phyloP scores from a whole-genome alignment of 2,888 invertebrate genomes.

The Coecobrya sp. region DNA sequence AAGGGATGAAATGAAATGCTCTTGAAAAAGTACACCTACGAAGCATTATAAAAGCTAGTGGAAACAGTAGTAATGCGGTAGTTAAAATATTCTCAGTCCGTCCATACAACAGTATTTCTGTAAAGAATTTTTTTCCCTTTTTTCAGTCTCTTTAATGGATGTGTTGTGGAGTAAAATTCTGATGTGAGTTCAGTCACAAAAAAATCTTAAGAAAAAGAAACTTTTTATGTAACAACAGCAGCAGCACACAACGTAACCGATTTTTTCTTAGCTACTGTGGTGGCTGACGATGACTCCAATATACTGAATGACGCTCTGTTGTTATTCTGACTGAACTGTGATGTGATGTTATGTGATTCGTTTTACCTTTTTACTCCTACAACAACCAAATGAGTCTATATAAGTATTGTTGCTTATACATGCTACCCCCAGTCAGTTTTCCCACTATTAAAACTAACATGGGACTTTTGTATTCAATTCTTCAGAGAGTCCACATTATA shows the following conservation, averaged over 20 bases:
- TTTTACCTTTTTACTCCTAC: slow-evolving; percentile 72
- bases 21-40: background rate
- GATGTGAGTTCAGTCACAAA: slow-evolving; percentile 39
- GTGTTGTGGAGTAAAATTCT: slow-evolving; percentile 16
- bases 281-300: background rate
- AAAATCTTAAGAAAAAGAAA: slow-evolving; percentile 42
- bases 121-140: background rate
- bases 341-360: background rate
- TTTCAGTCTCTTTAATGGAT: slow-evolving; percentile 38
- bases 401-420: slow-evolving; percentile 10
- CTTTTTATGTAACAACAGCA: slow-evolving; percentile 32
- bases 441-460: slow-evolving; percentile 66
- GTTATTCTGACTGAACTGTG: background rate
- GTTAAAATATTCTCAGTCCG: background rate
- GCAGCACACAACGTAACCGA: too few species aligned
- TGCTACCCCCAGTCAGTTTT: slow-evolving; percentile 45
- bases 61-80: too few species aligned
- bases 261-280: slow-evolving; percentile 55
- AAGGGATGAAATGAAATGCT: slow-evolving; percentile 41
- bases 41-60: too few species aligned
- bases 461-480: slow-evolving; percentile 21
- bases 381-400: slow-evolving; percentile 57
- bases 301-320: slow-evolving; percentile 50
- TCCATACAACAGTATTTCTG: background rate
- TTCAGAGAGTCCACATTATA: background rate